A percentile compares a stretch with the other conserved stretches of the same genome.
These are phyloP conservation scores for Bubo scandiacus DNA, from an alignment of 2,113 vertebrate species.

Conservation along the genomic window DNA sequence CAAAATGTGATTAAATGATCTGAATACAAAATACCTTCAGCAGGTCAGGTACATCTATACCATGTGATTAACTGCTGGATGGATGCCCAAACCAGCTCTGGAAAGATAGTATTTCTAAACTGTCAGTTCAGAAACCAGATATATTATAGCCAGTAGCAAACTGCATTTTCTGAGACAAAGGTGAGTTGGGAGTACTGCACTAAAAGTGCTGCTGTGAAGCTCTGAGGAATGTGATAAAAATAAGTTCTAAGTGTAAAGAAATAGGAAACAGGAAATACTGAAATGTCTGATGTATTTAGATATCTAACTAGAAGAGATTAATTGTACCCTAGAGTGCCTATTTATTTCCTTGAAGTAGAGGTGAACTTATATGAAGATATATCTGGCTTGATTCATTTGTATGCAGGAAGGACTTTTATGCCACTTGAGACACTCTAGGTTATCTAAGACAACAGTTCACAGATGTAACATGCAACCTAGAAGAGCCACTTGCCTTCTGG, in stretches of 20 bases:
- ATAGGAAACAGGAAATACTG: neutral
- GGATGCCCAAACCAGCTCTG: conserved; percentile 17
- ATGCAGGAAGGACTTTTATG: neutral
- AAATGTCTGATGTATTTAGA: neutral
- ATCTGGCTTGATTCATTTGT: neutral
- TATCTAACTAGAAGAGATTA: neutral
- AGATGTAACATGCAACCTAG: neutral
- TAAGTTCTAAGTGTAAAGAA: neutral
- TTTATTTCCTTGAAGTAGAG: neutral
- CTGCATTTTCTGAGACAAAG: conserved; percentile 20
- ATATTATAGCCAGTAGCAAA: conserved; percentile 7
- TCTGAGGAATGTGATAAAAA: neutral
- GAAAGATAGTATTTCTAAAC: neutral
- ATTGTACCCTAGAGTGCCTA: neutral
- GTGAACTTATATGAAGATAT: neutral
- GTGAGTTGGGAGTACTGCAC: neutral
- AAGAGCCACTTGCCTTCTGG: neutral
- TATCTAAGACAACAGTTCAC: neutral
- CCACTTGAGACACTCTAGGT: neutral
- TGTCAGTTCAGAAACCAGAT: conserved; percentile 14
- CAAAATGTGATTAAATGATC: conserved; percentile 59
- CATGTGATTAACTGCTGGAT: neutral
- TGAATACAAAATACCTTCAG: conserved; percentile 52
- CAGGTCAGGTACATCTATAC: neutral
- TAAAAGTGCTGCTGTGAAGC: neutral